Evolutionary conservation across 2,797 vertebrate species (phyloP).

Genomic region (Distichodus sexfasciatus): DNA sequence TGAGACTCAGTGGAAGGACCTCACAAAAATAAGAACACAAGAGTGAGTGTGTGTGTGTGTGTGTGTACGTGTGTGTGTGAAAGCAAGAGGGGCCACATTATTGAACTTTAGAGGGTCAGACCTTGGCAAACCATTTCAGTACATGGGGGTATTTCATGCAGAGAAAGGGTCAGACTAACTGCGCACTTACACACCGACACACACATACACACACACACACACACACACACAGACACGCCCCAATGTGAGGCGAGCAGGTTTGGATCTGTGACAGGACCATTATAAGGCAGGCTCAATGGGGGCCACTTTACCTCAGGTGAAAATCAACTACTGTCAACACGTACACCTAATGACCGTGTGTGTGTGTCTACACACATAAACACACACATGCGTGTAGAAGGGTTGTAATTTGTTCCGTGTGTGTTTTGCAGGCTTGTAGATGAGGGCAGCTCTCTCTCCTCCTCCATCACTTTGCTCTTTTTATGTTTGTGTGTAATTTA

Average conservation of each 20-base stretch:
- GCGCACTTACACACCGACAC: slow-evolving; percentile 2
- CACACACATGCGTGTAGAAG: background rate
- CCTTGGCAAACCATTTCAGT: slow-evolving; percentile 17
- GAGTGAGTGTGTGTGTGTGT: background rate
- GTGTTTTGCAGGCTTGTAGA: background rate
- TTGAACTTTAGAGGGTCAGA: slow-evolving; percentile 24
- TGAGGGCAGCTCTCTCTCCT: background rate
- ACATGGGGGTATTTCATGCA: slow-evolving; percentile 14
- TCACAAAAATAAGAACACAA: no score
- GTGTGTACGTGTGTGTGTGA: background rate
- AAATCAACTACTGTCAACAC: slow-evolving; percentile 38
- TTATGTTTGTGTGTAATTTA: background rate
- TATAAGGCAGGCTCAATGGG: slow-evolving; percentile 8
- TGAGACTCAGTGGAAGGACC: no score
- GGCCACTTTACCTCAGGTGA: slow-evolving; percentile 21
- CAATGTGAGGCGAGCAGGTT: slow-evolving; percentile 1
- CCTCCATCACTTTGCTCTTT: background rate
- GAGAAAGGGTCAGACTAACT: slow-evolving; percentile 36
- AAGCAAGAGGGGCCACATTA: slow-evolving; percentile 4
- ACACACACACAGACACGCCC: slow-evolving; percentile 16
- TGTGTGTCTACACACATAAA: background rate
- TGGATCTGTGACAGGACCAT: slow-evolving; percentile 20
- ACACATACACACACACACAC: slow-evolving; percentile 14
- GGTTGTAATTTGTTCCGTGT: slow-evolving; percentile 14
- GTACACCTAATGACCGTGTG: background rate